Percentiles rank a stretch among this genome's conserved stretches.
phyloP scores from a whole-genome alignment of 2,888 invertebrate species.

The Bembecia ichneumoniformis region DNA sequence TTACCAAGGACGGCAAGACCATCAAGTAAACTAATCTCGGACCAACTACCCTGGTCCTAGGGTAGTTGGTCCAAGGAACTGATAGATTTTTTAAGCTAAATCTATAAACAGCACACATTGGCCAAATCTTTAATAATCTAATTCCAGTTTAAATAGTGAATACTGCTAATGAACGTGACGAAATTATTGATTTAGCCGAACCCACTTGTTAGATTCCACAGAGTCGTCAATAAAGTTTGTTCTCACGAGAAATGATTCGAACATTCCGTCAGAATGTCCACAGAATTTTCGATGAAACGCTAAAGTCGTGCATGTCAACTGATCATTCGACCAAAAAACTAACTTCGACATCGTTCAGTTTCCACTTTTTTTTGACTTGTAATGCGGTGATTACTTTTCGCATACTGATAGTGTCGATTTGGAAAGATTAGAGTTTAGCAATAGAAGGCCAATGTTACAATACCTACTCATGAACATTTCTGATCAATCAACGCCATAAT shows the following conservation, averaged over 20 bases:
- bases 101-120: too few relatives aligned
- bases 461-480: too few relatives aligned
- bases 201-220: constrained; percentile 42
- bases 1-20: too few relatives aligned
- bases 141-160: constrained; percentile 13
- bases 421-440: too few relatives aligned
- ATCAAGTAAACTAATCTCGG: too few relatives aligned
- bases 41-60: too few relatives aligned
- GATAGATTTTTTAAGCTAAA: too few relatives aligned
- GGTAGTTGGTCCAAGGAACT: too few relatives aligned
- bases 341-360: constrained; percentile 38
- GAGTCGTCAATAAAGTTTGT: constrained; percentile 27
- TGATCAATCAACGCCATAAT: too few relatives aligned
- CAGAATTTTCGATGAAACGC: constrained; percentile 51
- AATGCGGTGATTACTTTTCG: background rate
- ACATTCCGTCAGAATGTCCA: constrained; percentile 54
- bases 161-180: constrained; percentile 52
- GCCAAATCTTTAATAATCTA: too few relatives aligned
- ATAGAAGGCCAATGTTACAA: too few relatives aligned
- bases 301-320: constrained; percentile 67
- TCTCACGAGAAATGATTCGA: constrained; percentile 66
- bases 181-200: constrained; percentile 65
- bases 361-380: constrained; percentile 15
- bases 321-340: constrained; percentile 55
- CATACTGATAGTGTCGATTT: background rate